Evolutionary conservation across 2,888 invertebrate genomes (phyloP).

Genomic region (Agrotis puta): DNA sequence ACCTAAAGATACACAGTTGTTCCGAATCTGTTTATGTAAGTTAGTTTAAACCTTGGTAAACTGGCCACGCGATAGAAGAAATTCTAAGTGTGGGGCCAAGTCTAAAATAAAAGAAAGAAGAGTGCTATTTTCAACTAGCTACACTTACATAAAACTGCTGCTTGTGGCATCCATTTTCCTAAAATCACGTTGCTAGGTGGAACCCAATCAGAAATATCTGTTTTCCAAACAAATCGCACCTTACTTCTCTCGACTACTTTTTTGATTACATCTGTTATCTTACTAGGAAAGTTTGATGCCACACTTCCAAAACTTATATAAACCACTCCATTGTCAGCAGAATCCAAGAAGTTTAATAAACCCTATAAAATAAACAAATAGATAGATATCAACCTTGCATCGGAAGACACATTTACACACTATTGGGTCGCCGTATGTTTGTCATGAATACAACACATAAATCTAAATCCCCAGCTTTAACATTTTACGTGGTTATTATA

Average conservation of each 20-base stretch:
- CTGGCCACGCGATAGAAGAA: too few species aligned
- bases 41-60: too few species aligned
- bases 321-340: constrained; percentile 92
- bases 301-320: constrained; percentile 94
- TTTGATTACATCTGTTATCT: constrained; percentile 89
- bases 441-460: too few species aligned
- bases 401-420: too few species aligned
- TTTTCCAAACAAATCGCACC: constrained; percentile 93
- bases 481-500: too few species aligned
- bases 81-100: too few species aligned
- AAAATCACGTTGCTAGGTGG: constrained; percentile 92
- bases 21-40: too few species aligned
- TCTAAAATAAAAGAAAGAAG: too few species aligned
- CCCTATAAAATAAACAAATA: constrained; percentile 45
- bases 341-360: constrained; percentile 88
- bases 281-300: constrained; percentile 91
- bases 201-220: constrained; percentile 91
- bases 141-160: constrained; percentile 92
- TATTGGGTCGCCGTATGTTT: too few species aligned
- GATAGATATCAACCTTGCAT: too few species aligned
- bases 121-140: neutral
- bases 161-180: constrained; percentile 94
- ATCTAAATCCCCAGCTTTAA: neutral
- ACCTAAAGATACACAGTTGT: too few species aligned
- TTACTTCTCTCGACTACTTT: constrained; percentile 77